Conservation (phyloP, 2,888 invertebrate species). For the Drosophila barbarae region DNA sequence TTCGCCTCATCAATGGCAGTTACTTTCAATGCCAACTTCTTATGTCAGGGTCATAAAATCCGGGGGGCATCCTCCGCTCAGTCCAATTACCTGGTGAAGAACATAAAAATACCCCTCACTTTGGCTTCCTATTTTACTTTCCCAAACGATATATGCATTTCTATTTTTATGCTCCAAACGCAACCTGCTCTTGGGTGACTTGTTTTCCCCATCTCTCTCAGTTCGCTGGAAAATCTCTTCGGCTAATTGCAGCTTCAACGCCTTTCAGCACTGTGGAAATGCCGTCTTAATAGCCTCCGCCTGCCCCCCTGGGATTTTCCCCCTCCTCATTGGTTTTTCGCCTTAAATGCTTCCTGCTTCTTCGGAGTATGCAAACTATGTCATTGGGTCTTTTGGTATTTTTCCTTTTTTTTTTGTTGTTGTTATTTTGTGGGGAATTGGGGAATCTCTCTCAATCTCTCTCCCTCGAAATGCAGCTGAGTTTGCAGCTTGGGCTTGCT, state of each 20-base stretch:
- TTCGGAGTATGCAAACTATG: slow-evolving; percentile 60
- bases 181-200: slow-evolving; percentile 11
- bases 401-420: neutral
- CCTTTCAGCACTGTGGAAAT: slow-evolving; percentile 63
- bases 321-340: slow-evolving; percentile 8
- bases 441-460: slow-evolving; percentile 10
- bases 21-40: slow-evolving; percentile 10
- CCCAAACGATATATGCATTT: slow-evolving; percentile 35
- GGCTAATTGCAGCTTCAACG: slow-evolving; percentile 58
- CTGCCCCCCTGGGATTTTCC: neutral
- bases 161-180: slow-evolving; percentile 53
- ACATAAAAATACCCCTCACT: slow-evolving; percentile 30
- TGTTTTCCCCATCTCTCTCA: neutral
- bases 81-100: slow-evolving; percentile 42
- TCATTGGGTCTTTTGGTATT: slow-evolving; percentile 54
- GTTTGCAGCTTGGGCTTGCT: slow-evolving; percentile 20
- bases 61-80: slow-evolving; percentile 13
- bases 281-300: slow-evolving; percentile 63
- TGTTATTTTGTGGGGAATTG: slow-evolving; percentile 16
- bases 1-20: slow-evolving; percentile 22
- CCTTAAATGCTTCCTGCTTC: slow-evolving; percentile 30
- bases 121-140: slow-evolving; percentile 32
- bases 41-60: slow-evolving; percentile 14
- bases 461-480: slow-evolving; percentile 14
- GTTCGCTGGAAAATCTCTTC: slow-evolving; percentile 4